Base-by-base conservation (phyloP, 2,888 invertebrate species). In the Cosmorhoe ocellata region DNA sequence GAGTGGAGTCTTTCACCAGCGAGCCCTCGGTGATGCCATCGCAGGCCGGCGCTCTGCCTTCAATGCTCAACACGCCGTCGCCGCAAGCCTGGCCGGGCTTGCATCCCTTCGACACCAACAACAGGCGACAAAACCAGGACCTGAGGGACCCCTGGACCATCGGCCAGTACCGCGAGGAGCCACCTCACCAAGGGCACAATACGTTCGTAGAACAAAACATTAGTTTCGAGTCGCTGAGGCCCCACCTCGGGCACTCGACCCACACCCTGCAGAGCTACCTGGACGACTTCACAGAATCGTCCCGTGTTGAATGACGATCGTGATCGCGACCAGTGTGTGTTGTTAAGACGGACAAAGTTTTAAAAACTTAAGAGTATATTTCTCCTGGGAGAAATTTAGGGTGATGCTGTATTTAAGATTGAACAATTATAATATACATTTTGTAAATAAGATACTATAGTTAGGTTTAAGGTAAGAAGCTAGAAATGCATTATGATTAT, bases 381-480 rank as follows among this genome's bases (percentile, higher is more conserved):
- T 53, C 55, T 58, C 51, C 27, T 49, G 52, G 55, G 52, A 60
- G 59, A 63, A 58, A 43, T 61, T 66, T 68, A 66, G 68, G 71
- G 70, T 77, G 72, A 74, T 63, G 61, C 63, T 76, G 69, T 78
- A 77, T 74, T 67, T 77, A 72, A 61, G 67, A 74, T 71, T 81
- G 84, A 86, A 85, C 85, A 81, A 84, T 85, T 83, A 79, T 74
- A 68, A 73, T 73, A 74, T 80, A 82, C 75, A 80, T 63, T 51
- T 74, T 89, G 89, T 89, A 89, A 73, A 89, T 88, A 89, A 88
- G 81, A 87, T 86, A 84, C 78, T 81, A 69, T 87, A 86, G 76
- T 64, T 84, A 85, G 74, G 59, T 59, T 7, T 85, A 85, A 83
- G 82, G 71, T 86, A 84, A 84, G 65, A 81, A 81, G 84, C 84